A percentile compares a stretch with the other conserved stretches of the same genome.
phyloP scores from a whole-genome alignment of 2,797 vertebrate species.

The Rallus crepitans region DNA sequence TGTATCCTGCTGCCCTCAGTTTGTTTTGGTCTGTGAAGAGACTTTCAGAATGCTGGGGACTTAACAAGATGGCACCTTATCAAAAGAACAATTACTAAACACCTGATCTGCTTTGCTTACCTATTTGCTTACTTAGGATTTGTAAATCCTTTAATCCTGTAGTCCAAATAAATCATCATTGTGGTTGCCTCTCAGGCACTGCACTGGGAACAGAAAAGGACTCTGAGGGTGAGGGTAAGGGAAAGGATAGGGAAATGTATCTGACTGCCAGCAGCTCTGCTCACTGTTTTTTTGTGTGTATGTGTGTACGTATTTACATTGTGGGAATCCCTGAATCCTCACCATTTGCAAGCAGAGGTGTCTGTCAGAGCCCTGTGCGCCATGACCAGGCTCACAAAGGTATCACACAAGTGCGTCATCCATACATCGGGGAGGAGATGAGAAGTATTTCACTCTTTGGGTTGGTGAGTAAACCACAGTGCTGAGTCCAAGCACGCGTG shows the following conservation, averaged over 20 bases:
- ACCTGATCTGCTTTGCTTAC: background rate
- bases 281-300: fast-evolving
- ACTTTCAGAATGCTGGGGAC: background rate
- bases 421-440: fast-evolving
- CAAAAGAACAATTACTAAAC: background rate
- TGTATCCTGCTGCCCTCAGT: background rate
- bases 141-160: background rate
- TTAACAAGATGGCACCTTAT: background rate
- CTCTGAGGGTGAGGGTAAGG: background rate
- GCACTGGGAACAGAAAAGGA: background rate
- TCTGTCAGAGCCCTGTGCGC: background rate
- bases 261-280: background rate
- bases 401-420: fast-evolving
- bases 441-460: background rate
- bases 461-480: background rate
- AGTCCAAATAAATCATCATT: background rate
- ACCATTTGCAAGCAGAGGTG: fast-evolving
- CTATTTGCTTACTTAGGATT: background rate
- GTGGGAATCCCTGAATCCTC: background rate
- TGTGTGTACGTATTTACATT: too few species aligned
- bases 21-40: background rate
- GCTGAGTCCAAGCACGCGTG: fast-evolving
- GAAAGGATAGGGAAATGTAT: background rate
- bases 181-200: background rate
- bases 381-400: too few species aligned